Percentiles rank a stretch among this genome's conserved stretches.
Evolutionary conservation across 2,113 vertebrate species (phyloP).

Genomic region (Platichthys stellatus): DNA sequence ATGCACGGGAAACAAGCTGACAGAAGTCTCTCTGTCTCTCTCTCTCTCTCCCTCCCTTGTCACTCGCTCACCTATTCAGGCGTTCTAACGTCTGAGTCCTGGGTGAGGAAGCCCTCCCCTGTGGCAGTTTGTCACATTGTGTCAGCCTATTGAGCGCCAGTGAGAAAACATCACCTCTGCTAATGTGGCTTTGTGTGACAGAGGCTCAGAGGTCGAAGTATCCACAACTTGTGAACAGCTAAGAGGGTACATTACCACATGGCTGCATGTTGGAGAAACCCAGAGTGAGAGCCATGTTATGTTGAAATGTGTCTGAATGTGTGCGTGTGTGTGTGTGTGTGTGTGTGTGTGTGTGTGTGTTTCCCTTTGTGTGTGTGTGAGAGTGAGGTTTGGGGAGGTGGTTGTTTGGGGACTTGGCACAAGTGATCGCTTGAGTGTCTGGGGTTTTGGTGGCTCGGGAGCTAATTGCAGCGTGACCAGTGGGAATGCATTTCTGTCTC

Average conservation of each 20-base stretch:
- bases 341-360: slow-evolving; percentile 1
- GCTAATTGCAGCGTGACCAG: slow-evolving; percentile 69
- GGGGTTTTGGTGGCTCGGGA: slow-evolving; percentile 50
- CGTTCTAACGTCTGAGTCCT: slow-evolving; percentile 41
- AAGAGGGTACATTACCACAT: slow-evolving; percentile 26
- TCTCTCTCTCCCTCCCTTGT: slow-evolving; percentile 22
- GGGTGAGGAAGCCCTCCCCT: slow-evolving; percentile 42
- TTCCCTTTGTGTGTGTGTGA: neutral
- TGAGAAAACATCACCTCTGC: slow-evolving; percentile 58
- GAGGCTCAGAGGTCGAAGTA: slow-evolving; percentile 39
- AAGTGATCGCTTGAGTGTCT: slow-evolving; percentile 35
- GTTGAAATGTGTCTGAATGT: slow-evolving; percentile 2
- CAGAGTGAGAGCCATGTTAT: slow-evolving; percentile 11
- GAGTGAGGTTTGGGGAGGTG: slow-evolving; percentile 24
- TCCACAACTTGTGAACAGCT: slow-evolving; percentile 55
- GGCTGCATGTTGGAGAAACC: slow-evolving; percentile 15
- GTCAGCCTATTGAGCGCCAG: slow-evolving; percentile 35
- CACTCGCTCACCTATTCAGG: slow-evolving; percentile 51
- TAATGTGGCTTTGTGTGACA: slow-evolving; percentile 57
- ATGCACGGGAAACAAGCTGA: slow-evolving; percentile 47
- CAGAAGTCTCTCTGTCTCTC: slow-evolving; percentile 20
- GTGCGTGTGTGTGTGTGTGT: neutral
- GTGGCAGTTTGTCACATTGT: slow-evolving; percentile 69
- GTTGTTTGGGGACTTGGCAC: slow-evolving; percentile 58
- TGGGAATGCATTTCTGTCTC: slow-evolving; percentile 54